Evolutionary conservation across 2,888 invertebrate genomes (phyloP), one percentile per base, ranked within the genome.

Genomic region (Clanis bilineata): DNA sequence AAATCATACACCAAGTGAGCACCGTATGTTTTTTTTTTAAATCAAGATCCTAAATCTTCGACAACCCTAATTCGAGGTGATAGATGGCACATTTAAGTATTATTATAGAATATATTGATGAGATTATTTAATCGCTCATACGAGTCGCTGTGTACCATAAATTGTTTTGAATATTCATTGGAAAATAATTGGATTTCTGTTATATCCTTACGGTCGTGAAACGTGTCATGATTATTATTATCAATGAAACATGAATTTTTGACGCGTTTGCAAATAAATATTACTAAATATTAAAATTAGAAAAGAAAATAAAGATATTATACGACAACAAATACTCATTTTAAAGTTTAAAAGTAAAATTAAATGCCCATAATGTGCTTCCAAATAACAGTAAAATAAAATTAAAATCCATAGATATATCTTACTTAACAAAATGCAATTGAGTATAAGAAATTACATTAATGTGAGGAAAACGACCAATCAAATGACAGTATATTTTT

Each of bases 81-180:
- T 70, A 72, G 71, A 66, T 63, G 63, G 41, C 60, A 62, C 60
- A 66, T 72, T 62, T 63, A 63, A 62, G 55, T 55, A 58, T 63
- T 64, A 62, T 64, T 66, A 66, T 66, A 22, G 22, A 56, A 69
- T 68, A 65, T 67, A 44, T 55, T 43, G 51, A 59, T 43, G 51
- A 58, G 51, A 72, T 72, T 73, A 75, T 75, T 74, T 72, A 70
- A 77, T 67, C 65, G 64, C 64, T 68, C 68, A 73, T 73, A 67
- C 70, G 65, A 64, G 64, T 73, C 66, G 68, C 68, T 65, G 63
- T 65, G 32, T 61, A 68, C 76, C 73, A 64, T 75, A 72, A 77
- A 77, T 67, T 62, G 68, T 64, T 67, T 73, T 80, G 81, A 83
- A 85, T 86, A 85, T 86, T 84, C 80, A 86, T 83, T 64, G 64